These are phyloP conservation scores for Calephelis virginiensis DNA, from an alignment of 1,140 invertebrate genomes.

Conservation along the genomic window DNA sequence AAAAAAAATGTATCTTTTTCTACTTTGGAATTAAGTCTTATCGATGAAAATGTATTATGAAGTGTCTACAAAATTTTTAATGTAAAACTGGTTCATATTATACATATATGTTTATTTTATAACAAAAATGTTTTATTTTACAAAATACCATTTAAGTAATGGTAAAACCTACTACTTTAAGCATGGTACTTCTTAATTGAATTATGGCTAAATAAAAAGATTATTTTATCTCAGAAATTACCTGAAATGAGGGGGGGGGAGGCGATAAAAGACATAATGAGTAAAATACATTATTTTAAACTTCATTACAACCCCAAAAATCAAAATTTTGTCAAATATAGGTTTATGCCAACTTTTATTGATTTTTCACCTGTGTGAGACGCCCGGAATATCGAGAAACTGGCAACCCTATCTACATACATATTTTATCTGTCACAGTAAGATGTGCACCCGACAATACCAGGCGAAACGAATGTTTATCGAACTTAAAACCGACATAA, in stretches of 20 bases:
- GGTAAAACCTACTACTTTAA: not conserved
- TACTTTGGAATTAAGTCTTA: not conserved
- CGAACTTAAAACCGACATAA: constrained; percentile 7
- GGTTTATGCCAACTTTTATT: constrained; percentile 11
- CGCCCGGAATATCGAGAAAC: too few relatives aligned
- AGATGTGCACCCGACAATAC: too few relatives aligned
- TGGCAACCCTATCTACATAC: too few relatives aligned
- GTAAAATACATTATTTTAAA: constrained; percentile 3
- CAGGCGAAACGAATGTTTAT: not conserved
- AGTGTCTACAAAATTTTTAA: not conserved
- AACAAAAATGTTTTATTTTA: constrained; percentile 1
- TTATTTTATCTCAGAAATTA: constrained; percentile 3
- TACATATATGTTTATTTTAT: not conserved
- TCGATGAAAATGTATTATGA: not conserved
- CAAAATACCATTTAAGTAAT: not conserved
- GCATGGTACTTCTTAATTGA: constrained; percentile 2
- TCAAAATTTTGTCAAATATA: constrained; percentile 1
- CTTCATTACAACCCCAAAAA: constrained; percentile 1
- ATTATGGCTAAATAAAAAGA: constrained; percentile 1
- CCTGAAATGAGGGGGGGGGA: not conserved
- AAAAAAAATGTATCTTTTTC: not conserved
- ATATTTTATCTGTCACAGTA: too few relatives aligned
- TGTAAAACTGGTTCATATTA: not conserved
- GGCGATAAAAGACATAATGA: constrained; percentile 6
- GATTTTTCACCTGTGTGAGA: constrained; percentile 5